These are phyloP conservation scores for Cotesia glomerata DNA, from an alignment of 1,140 invertebrate species.

Conservation along the genomic window DNA sequence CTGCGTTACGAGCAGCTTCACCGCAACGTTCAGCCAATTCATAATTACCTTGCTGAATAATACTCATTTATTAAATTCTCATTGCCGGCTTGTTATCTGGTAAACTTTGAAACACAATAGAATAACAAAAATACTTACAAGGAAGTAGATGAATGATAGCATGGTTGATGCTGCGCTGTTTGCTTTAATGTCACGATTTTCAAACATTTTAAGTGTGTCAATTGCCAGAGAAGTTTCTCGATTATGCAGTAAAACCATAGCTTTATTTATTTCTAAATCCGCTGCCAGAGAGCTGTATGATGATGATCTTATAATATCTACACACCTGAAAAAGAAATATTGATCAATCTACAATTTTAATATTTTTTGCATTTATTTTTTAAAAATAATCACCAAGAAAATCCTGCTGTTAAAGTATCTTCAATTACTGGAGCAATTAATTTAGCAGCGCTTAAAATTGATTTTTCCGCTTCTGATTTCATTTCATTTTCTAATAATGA, in stretches of 20 bases:
- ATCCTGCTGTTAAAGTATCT: conserved; percentile 76
- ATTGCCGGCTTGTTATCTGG: background rate
- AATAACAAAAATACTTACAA: conserved; percentile 66
- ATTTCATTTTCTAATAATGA: conserved; percentile 77
- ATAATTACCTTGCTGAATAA: conserved; percentile 78
- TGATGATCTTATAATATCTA: conserved; percentile 81
- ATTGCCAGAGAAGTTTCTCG: conserved; percentile 83
- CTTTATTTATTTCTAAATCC: conserved; percentile 93
- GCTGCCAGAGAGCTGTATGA: conserved; percentile 78
- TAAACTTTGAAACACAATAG: background rate
- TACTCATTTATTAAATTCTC: background rate
- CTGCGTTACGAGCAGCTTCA: conserved; percentile 77
- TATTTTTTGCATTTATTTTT: conserved; percentile 10
- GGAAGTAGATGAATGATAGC: conserved; percentile 86
- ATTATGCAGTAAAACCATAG: conserved; percentile 86
- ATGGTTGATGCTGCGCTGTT: conserved; percentile 89
- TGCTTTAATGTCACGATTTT: conserved; percentile 84
- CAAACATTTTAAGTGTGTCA: conserved; percentile 87
- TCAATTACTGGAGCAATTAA: conserved; percentile 89
- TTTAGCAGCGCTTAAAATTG: conserved; percentile 89
- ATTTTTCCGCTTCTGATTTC: conserved; percentile 81
- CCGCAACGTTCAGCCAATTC: conserved; percentile 84
- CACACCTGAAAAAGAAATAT: conserved; percentile 67
- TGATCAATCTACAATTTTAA: background rate
- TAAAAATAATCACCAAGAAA: conserved; percentile 51